A percentile compares a stretch with the other conserved stretches of the same genome.
Evolutionary conservation across 2,888 invertebrate species (phyloP).

Genomic region (Deilephila elpenor): DNA sequence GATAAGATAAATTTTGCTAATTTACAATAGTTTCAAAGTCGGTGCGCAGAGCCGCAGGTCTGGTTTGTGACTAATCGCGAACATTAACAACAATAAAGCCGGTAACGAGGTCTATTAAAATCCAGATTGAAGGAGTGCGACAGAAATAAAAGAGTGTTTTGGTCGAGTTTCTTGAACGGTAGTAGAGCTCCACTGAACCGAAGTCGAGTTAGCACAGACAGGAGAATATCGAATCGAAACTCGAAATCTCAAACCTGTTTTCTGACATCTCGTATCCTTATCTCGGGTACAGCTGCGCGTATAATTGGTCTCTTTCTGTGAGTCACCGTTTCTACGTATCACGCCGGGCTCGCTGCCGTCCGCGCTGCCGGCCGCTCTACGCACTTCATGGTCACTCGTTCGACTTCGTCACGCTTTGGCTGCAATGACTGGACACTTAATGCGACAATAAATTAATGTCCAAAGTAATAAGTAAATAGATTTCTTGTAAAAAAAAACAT

Average conservation of each 20-base stretch:
- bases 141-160: constrained; percentile 58
- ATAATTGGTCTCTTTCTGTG: constrained; percentile 75
- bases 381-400: constrained; percentile 83
- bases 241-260: constrained; percentile 84
- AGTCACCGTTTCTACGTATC: constrained; percentile 83
- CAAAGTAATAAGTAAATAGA: constrained; percentile 73
- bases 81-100: constrained; percentile 48
- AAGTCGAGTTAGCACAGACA: constrained; percentile 77
- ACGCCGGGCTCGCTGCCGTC: constrained; percentile 53
- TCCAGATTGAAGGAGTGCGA: constrained; percentile 48
- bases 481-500: constrained; percentile 54
- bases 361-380: constrained; percentile 69
- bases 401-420: constrained; percentile 81
- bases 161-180: constrained; percentile 60
- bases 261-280: constrained; percentile 67
- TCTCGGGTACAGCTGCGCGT: constrained; percentile 57
- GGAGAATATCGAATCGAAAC: constrained; percentile 83
- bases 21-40: constrained; percentile 46
- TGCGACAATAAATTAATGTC: constrained; percentile 79
- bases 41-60: constrained; percentile 43
- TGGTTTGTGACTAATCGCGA: constrained; percentile 49
- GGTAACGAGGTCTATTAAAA: constrained; percentile 47
- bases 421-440: constrained; percentile 75
- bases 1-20: constrained; percentile 70
- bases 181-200: constrained; percentile 68